phyloP scores from a whole-genome alignment of 1,140 invertebrate genomes.

The Brevipalpus yothersi region DNA sequence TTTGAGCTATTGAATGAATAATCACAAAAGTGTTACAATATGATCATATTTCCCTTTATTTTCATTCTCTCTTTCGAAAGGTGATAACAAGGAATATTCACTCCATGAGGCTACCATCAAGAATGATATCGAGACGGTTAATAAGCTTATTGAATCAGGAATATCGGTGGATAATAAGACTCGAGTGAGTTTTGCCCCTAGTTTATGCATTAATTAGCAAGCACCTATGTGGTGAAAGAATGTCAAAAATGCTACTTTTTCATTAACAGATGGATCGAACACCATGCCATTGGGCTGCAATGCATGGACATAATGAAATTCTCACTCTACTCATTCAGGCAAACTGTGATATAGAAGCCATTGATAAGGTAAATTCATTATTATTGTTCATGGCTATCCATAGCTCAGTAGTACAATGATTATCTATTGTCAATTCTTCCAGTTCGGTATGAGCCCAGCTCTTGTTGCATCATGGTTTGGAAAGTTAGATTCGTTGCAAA shows the following conservation, averaged over 20 bases:
- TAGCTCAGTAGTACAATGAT: background rate
- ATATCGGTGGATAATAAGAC: conserved; percentile 21
- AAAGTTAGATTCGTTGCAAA: conserved; percentile 40
- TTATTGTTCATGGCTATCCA: no score
- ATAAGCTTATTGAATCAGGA: conserved; percentile 15
- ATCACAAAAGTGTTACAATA: background rate
- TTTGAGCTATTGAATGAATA: background rate
- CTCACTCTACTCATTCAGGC: conserved; percentile 40
- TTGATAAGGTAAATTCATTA: conserved; percentile 35
- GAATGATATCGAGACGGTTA: conserved; percentile 17
- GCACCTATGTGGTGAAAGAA: background rate
- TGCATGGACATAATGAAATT: conserved; percentile 40
- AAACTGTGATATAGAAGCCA: conserved; percentile 45
- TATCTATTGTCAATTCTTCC: conserved; percentile 13
- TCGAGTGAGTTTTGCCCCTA: conserved; percentile 16
- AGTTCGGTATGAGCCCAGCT: conserved; percentile 56
- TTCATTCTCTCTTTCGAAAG: background rate
- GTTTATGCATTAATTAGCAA: background rate
- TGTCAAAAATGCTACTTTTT: background rate
- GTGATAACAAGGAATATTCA: conserved; percentile 16
- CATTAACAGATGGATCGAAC: conserved; percentile 40
- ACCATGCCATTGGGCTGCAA: conserved; percentile 48
- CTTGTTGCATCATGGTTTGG: conserved; percentile 59
- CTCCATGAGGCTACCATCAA: conserved; percentile 21
- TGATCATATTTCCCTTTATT: background rate